A percentile compares a stretch with the other conserved stretches of the same genome.
These are phyloP conservation scores for Asteroscopus sphinx DNA, from an alignment of 2,888 invertebrate species.

Conservation along the genomic window DNA sequence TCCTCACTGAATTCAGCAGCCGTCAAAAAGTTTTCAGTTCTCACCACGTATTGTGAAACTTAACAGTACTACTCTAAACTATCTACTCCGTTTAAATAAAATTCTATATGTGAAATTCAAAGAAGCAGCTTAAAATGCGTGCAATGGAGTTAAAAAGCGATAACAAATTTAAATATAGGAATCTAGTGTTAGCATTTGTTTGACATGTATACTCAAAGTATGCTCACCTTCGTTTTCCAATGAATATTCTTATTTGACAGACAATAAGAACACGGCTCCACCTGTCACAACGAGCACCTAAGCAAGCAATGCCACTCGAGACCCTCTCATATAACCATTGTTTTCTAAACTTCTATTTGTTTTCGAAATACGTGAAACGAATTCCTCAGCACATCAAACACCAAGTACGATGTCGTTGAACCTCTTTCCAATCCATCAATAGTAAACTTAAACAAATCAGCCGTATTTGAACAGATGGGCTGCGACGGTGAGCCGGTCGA, in stretches of 20 bases:
- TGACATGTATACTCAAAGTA: conserved; percentile 57
- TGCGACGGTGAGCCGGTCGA: conserved; percentile 66
- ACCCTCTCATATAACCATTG: conserved; percentile 79
- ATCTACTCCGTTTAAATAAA: conserved; percentile 47
- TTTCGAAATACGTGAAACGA: conserved; percentile 83
- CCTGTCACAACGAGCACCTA: conserved; percentile 82
- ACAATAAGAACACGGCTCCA: conserved; percentile 73
- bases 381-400: conserved; percentile 84
- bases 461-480: conserved; percentile 81
- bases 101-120: conserved; percentile 43
- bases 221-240: conserved; percentile 74
- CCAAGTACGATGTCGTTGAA: conserved; percentile 75
- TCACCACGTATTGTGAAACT: conserved; percentile 70
- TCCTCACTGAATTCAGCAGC: conserved; percentile 76
- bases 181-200: conserved; percentile 47
- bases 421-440: conserved; percentile 83
- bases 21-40: conserved; percentile 73
- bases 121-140: conserved; percentile 41
- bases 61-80: conserved; percentile 63
- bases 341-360: conserved; percentile 83
- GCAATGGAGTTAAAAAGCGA: conserved; percentile 52
- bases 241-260: conserved; percentile 71
- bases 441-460: conserved; percentile 80
- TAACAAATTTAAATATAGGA: conserved; percentile 48
- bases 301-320: conserved; percentile 79